Percentiles rank a stretch among this genome's conserved stretches.
Conservation (phyloP, 2,888 invertebrate genomes). For the Ptychoptera albimana region DNA sequence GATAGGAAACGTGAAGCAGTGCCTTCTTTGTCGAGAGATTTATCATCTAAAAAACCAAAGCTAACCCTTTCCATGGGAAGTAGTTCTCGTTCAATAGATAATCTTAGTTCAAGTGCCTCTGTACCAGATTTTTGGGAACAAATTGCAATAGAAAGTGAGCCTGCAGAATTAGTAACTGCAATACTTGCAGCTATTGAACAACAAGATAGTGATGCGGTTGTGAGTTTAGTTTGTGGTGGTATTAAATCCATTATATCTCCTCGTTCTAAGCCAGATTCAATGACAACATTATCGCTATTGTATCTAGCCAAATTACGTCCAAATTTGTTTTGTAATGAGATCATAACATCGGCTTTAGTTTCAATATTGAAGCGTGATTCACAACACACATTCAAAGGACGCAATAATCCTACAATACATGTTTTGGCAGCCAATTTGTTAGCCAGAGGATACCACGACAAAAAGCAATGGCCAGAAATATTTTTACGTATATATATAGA, state of each 20-base stretch:
- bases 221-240: constrained; percentile 73
- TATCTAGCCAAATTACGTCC: constrained; percentile 69
- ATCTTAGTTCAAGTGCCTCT: constrained; percentile 12
- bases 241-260: constrained; percentile 62
- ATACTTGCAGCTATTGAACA: constrained; percentile 60
- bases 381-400: constrained; percentile 53
- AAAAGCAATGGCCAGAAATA: constrained; percentile 77
- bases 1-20: constrained; percentile 60
- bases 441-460: constrained; percentile 64
- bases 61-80: constrained; percentile 24
- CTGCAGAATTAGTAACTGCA: constrained; percentile 57
- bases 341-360: constrained; percentile 61
- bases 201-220: constrained; percentile 65
- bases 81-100: constrained; percentile 13
- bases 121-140: constrained; percentile 49
- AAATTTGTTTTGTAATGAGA: constrained; percentile 57
- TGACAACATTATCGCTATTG: constrained; percentile 57
- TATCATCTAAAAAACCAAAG: constrained; percentile 46
- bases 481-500: constrained; percentile 90
- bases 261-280: constrained; percentile 67
- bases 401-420: constrained; percentile 64
- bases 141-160: constrained; percentile 63
- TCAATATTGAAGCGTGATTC: constrained; percentile 66
- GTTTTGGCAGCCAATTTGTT: constrained; percentile 73
- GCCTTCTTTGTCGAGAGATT: constrained; percentile 31